These are phyloP conservation scores for Harpagifer antarcticus DNA, from an alignment of 2,797 vertebrate genomes.

Conservation along the genomic window DNA sequence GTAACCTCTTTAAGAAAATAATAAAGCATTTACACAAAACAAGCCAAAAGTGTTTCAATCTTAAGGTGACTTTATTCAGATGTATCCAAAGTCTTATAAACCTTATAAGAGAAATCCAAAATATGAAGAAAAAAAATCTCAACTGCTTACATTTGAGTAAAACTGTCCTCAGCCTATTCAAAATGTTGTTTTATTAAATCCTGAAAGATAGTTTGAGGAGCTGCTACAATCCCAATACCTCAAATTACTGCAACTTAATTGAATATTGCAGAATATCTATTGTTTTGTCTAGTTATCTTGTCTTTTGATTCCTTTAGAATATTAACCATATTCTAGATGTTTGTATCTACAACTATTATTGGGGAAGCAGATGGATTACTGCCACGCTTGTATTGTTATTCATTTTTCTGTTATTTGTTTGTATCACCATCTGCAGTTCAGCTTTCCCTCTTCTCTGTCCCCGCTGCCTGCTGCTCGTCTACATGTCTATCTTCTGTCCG, in stretches of 20 bases:
- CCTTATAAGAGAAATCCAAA: too few relatives aligned
- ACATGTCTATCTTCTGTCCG: background rate
- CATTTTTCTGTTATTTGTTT: slow-evolving; percentile 29
- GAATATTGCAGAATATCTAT: background rate
- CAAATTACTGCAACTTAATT: background rate
- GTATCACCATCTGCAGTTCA: slow-evolving; percentile 23
- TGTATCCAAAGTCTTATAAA: background rate
- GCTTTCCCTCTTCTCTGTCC: background rate
- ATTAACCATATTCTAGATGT: background rate
- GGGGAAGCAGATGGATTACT: slow-evolving; percentile 8
- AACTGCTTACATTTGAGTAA: background rate
- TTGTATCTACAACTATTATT: background rate
- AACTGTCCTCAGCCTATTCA: background rate
- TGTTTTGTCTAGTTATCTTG: background rate
- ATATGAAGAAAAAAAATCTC: background rate
- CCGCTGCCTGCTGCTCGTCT: background rate
- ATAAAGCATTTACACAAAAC: background rate
- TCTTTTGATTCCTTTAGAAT: background rate
- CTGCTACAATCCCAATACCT: background rate
- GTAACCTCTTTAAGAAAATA: too few relatives aligned
- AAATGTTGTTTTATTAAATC: background rate
- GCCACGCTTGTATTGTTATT: slow-evolving; percentile 15
- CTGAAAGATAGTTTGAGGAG: background rate
- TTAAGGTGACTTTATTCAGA: background rate
- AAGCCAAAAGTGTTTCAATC: background rate